Conservation (phyloP, 1,140 invertebrate genomes). For the Zaprionus capensis region DNA sequence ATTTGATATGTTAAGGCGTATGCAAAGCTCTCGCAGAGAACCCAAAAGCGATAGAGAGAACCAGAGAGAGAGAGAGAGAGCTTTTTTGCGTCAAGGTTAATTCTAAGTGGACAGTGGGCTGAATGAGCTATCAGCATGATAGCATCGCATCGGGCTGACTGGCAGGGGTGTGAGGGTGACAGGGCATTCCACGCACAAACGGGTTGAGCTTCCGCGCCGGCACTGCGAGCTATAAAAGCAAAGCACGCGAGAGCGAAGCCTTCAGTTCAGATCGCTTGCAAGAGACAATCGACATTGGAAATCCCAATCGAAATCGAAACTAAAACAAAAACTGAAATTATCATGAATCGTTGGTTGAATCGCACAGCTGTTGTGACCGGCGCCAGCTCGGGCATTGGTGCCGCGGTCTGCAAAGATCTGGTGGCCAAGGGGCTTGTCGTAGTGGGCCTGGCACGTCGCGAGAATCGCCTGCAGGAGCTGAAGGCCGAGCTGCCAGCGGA, state of each 20-base stretch:
- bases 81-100: slow-evolving; percentile 3
- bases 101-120: slow-evolving; percentile 5
- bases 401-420: slow-evolving; percentile 82
- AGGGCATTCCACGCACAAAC: background rate
- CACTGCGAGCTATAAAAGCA: slow-evolving; percentile 3
- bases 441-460: slow-evolving; percentile 88
- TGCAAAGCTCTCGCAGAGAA: background rate
- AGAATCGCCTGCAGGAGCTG: slow-evolving; percentile 85
- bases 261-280: background rate
- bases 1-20: background rate
- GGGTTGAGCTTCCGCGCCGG: background rate
- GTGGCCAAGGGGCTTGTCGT: slow-evolving; percentile 87
- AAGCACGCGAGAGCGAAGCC: background rate
- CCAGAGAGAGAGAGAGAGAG: background rate
- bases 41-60: too few species aligned
- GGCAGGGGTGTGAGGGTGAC: background rate
- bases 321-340: slow-evolving; percentile 3
- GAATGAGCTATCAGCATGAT: slow-evolving; percentile 39
- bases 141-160: background rate
- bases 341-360: slow-evolving; percentile 78
- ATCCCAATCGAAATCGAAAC: background rate
- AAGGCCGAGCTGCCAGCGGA: slow-evolving; percentile 60
- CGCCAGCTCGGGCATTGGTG: slow-evolving; percentile 87
- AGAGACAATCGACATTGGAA: background rate
- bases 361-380: slow-evolving; percentile 75